These are phyloP conservation scores for Meriones psammophilus DNA, from an alignment of 2,797 vertebrate genomes.

Conservation along the genomic window DNA sequence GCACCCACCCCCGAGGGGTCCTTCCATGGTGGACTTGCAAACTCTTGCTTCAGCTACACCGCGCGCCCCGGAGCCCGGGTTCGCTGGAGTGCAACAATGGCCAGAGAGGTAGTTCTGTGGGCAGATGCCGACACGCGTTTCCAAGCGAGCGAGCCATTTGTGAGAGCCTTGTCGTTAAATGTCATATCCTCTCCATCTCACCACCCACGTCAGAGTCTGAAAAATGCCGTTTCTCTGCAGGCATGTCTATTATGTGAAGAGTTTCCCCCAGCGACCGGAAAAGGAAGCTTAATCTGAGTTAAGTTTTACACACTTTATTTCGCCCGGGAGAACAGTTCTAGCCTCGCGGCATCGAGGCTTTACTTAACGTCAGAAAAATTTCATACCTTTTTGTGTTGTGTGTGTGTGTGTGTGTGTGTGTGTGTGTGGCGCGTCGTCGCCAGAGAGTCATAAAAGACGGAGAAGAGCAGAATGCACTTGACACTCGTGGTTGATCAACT, in stretches of 20 bases:
- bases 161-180: background rate
- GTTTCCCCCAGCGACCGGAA: background rate
- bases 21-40: background rate
- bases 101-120: background rate
- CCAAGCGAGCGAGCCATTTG: background rate
- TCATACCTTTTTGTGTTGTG: background rate
- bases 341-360: constrained; percentile 41
- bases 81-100: background rate
- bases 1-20: constrained; percentile 15
- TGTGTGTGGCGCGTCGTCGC: background rate
- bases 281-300: background rate
- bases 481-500: background rate
- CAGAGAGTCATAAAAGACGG: constrained; percentile 47
- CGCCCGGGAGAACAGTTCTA: constrained; percentile 5
- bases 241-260: background rate
- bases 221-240: constrained; percentile 12
- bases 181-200: background rate
- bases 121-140: background rate
- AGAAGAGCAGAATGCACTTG: constrained; percentile 2
- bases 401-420: too few relatives aligned
- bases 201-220: background rate
- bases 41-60: background rate
- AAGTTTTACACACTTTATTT: constrained; percentile 47
- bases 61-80: background rate
- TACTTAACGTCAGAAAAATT: constrained; percentile 40